Percentiles rank a stretch among this genome's conserved stretches.
Evolutionary conservation across 2,888 invertebrate species (phyloP).

Genomic region (Deilephila elpenor): DNA sequence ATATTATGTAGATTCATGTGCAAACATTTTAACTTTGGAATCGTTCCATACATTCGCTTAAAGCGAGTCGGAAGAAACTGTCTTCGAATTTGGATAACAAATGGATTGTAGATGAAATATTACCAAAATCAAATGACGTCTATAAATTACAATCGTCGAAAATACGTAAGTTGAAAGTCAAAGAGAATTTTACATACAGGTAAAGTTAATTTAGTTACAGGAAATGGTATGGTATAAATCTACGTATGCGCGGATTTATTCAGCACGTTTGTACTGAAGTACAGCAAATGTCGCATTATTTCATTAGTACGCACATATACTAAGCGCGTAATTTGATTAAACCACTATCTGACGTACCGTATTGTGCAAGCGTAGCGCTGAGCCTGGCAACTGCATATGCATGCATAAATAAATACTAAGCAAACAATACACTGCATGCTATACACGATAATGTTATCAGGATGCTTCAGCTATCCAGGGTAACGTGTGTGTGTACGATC

Average conservation of each 20-base stretch:
- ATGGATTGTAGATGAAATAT: neutral
- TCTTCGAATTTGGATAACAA: neutral
- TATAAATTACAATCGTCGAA: no score
- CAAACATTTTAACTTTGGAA: neutral
- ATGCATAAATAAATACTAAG: conserved; percentile 21
- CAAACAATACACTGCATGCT: neutral
- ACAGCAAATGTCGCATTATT: conserved; percentile 5
- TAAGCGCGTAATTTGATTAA: conserved; percentile 24
- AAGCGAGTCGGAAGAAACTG: neutral
- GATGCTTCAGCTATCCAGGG: neutral
- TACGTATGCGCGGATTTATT: neutral
- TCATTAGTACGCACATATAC: conserved; percentile 19
- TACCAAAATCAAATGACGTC: neutral
- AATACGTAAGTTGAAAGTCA: no score
- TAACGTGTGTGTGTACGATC: neutral
- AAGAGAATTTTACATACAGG: no score
- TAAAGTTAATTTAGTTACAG: neutral
- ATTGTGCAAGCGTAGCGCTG: neutral
- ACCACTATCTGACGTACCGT: conserved; percentile 10
- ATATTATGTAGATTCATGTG: neutral
- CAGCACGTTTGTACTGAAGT: neutral
- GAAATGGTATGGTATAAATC: neutral
- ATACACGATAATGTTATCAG: conserved; percentile 19
- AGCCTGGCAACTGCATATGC: conserved; percentile 18
- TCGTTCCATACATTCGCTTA: conserved; percentile 1